Conservation (phyloP, 2,113 vertebrate species). For the Paratilapia polleni region DNA sequence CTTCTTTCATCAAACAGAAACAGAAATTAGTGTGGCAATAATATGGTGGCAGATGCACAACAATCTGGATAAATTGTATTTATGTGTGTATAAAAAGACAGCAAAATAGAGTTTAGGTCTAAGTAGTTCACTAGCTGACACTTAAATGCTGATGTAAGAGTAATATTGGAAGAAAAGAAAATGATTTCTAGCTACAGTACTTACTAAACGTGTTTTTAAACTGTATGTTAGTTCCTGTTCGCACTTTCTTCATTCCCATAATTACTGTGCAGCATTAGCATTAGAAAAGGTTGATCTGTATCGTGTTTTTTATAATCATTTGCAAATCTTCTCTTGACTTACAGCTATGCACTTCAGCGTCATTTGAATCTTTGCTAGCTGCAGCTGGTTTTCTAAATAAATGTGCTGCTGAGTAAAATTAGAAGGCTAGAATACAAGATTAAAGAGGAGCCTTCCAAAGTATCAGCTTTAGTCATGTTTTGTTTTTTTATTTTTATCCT, state of each 20-base stretch:
- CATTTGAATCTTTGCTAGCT: neutral
- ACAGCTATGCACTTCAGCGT: neutral
- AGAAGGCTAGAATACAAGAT: neutral
- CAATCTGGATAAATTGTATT: conserved; percentile 20
- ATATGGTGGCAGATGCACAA: neutral
- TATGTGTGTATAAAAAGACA: neutral
- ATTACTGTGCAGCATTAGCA: neutral
- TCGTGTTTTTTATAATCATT: neutral
- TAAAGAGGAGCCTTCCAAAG: neutral
- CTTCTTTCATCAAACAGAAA: conserved; percentile 32
- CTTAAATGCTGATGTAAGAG: neutral
- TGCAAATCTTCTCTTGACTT: neutral
- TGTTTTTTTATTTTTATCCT: neutral
- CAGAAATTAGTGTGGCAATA: conserved; percentile 24
- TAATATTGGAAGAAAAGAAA: neutral
- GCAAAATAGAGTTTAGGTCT: conserved; percentile 23
- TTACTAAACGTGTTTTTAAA: neutral
- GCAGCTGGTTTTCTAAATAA: neutral
- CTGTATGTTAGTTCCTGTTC: neutral
- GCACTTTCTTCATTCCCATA: neutral
- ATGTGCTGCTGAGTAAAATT: neutral
- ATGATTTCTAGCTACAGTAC: neutral
- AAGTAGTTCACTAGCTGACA: conserved; percentile 12
- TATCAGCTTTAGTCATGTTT: neutral
- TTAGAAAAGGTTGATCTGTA: neutral